phyloP scores from a whole-genome alignment of 2,888 invertebrate species.

The Abrostola tripartita region DNA sequence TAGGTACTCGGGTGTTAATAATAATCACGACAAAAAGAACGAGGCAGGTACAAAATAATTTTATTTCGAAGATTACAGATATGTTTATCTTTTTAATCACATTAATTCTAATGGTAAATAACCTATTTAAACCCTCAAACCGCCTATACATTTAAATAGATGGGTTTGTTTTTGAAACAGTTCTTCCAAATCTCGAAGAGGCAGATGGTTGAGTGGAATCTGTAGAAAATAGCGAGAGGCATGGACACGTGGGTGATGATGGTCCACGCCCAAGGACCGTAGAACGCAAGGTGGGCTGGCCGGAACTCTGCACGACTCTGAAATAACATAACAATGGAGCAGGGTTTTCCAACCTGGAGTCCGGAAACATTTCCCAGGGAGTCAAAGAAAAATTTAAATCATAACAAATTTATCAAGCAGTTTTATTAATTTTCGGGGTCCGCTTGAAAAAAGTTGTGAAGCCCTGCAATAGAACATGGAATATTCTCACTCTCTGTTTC shows the following conservation, averaged over 20 bases:
- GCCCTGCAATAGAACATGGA: too few species aligned
- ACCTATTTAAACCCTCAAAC: background rate
- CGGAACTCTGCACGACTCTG: slow-evolving; percentile 94
- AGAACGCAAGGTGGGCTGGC: slow-evolving; percentile 94
- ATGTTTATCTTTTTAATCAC: background rate
- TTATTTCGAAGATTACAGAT: slow-evolving; percentile 1
- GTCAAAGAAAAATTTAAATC: too few species aligned
- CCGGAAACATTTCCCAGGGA: too few species aligned
- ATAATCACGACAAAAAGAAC: slow-evolving; percentile 8
- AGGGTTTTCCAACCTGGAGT: too few species aligned
- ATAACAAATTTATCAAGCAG: too few species aligned
- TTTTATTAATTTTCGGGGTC: too few species aligned
- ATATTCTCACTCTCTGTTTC: background rate
- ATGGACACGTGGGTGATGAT: slow-evolving; percentile 96
- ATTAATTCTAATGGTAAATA: background rate
- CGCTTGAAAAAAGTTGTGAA: too few species aligned
- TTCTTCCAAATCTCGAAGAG: slow-evolving; percentile 97
- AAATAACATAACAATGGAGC: slow-evolving; percentile 18
- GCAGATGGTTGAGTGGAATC: slow-evolving; percentile 97
- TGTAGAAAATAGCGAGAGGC: slow-evolving; percentile 96
- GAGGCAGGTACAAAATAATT: slow-evolving; percentile 34
- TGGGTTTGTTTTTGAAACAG: slow-evolving; percentile 92
- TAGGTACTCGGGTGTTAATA: too few species aligned
- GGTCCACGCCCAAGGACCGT: slow-evolving; percentile 96
- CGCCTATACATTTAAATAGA: slow-evolving; percentile 82